These are phyloP conservation scores for Lycocerus yunnanus DNA, from an alignment of 2,888 invertebrate species.

Conservation along the genomic window DNA sequence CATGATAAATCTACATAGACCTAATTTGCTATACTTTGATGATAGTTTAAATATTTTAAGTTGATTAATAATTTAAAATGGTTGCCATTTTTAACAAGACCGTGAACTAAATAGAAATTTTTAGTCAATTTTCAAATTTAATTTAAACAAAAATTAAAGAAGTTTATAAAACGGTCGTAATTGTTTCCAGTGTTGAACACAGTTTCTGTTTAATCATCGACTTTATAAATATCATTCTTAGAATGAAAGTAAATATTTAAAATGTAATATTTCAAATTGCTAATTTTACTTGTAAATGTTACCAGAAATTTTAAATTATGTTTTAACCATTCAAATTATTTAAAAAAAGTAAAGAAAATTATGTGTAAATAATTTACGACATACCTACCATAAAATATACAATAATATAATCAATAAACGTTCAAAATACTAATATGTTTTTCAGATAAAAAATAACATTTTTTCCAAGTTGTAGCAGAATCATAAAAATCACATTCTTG, in stretches of 20 bases:
- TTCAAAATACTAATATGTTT: too few relatives aligned
- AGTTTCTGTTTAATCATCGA: not conserved
- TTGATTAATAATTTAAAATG: not conserved
- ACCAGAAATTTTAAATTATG: not conserved
- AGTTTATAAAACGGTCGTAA: not conserved
- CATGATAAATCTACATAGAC: too few relatives aligned
- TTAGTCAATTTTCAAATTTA: not conserved
- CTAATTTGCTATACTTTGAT: not conserved
- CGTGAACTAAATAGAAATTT: not conserved
- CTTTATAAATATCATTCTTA: not conserved
- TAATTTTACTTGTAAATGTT: not conserved
- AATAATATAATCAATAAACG: too few relatives aligned
- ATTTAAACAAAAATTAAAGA: not conserved
- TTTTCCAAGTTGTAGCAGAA: not conserved
- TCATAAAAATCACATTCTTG: not conserved
- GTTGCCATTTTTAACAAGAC: not conserved
- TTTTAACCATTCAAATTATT: not conserved
- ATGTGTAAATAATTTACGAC: too few relatives aligned
- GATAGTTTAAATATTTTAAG: not conserved
- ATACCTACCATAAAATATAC: too few relatives aligned
- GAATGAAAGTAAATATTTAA: not conserved
- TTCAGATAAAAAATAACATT: too few relatives aligned
- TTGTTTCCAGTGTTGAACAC: not conserved
- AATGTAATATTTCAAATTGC: not conserved
- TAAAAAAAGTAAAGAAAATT: too few relatives aligned